A percentile compares a stretch with the other conserved stretches of the same genome.
phyloP scores from a whole-genome alignment of 64 coral and sea anemone genomes.

The Porites lutea region DNA sequence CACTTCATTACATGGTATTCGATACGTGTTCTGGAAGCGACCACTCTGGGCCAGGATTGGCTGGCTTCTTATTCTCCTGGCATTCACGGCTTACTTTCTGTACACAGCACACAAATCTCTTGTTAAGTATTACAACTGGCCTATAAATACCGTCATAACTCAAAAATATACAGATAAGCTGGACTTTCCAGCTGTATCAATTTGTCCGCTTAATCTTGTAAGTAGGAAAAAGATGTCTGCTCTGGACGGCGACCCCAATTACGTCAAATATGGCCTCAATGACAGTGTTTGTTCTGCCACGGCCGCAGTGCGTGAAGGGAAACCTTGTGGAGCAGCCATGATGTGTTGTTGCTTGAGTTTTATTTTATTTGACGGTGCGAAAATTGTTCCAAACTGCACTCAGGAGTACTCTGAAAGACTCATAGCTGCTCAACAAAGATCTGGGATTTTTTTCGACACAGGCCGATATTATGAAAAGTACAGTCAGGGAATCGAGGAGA shows the following conservation, averaged over 20 bases:
- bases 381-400: slow-evolving; percentile 46
- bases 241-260: slow-evolving; percentile 33
- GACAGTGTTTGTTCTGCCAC: slow-evolving; percentile 76
- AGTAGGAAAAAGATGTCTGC: slow-evolving; percentile 71
- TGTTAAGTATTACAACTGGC: background rate
- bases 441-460: slow-evolving; percentile 31
- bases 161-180: slow-evolving; percentile 12
- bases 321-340: slow-evolving; percentile 77
- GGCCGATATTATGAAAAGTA: slow-evolving; percentile 44
- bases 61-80: slow-evolving; percentile 20
- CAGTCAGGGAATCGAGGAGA: slow-evolving; percentile 12
- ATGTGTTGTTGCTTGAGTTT: slow-evolving; percentile 61
- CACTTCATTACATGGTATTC: slow-evolving; percentile 55
- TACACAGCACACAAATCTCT: slow-evolving; percentile 8
- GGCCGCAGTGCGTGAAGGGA: slow-evolving; percentile 49
- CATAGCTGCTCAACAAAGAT: background rate
- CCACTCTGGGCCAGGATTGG: slow-evolving; percentile 27
- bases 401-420: slow-evolving; percentile 8
- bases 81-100: slow-evolving; percentile 16
- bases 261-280: slow-evolving; percentile 43
- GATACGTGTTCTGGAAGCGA: slow-evolving; percentile 2
- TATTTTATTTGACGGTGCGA: background rate
- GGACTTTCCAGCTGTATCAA: slow-evolving; percentile 29
- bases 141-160: slow-evolving; percentile 23
- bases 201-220: slow-evolving; percentile 24